Base-by-base conservation (phyloP, 2,888 invertebrate species). In the Drosophila antonietae region DNA sequence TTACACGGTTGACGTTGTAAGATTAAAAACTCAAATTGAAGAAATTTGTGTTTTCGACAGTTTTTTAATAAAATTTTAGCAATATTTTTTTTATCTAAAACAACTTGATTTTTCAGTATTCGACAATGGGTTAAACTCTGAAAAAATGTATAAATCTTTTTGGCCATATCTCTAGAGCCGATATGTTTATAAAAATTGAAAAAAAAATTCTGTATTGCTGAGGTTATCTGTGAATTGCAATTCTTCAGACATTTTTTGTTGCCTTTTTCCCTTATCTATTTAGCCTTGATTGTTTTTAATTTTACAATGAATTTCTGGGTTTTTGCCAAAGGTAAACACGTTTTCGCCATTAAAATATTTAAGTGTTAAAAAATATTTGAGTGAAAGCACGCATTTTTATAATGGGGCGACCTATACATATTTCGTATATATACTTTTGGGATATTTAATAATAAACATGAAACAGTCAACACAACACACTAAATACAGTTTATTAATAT, bases 401-500 rank as follows among this genome's bases (percentile, higher is more conserved):
- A 23, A 41, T 39, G 28, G 2, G 3, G n/a, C 23, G 33, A 15
- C 68, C 39, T 47, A 20, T 56, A 56, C 0, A 28, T 33, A 39
- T 39, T 52, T 23, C 33, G 5, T 28, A 12, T 15, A 53, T 55
- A 18, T 18, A 53, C 41, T 35, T 12, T 35, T 37, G 15, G 31
- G 14, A 28, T 18, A 55, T 55, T 31, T 28, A 41, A 12, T 28
- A 23, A 37, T 39, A 39, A 23, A 28, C 39, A 20, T 44, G 51
- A 69, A 44, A 44, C 69, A 58, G 43, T 52, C 35, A 28, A 44
- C 37, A 46, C 43, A 68, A 31, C 49, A 35, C 41, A 44, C 31
- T 37, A 52, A 51, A 37, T 57, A 31, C 49, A 43, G 18, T 51
- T 58, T 37, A 57, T 68, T 68, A 20, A 57, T 68, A 68, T 58